phyloP scores from a whole-genome alignment of 1,140 invertebrate species.

The Grapholita molesta region DNA sequence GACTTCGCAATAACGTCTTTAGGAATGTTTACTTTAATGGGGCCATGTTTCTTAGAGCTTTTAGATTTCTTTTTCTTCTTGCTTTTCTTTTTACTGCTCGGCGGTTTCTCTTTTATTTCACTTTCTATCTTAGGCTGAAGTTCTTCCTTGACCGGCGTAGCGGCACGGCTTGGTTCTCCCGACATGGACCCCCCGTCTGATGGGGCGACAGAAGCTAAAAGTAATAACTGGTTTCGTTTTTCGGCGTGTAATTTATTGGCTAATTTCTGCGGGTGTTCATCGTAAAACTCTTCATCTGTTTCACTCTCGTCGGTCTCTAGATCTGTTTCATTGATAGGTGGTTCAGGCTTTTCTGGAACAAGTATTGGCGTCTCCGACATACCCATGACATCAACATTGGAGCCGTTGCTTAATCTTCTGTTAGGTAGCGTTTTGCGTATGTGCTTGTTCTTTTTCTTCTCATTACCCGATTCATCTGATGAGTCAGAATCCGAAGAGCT shows the following conservation, averaged over 20 bases:
- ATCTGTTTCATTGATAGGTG: constrained; percentile 85
- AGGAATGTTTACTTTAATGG: constrained; percentile 75
- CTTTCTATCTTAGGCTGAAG: constrained; percentile 54
- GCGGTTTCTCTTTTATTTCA: constrained; percentile 65
- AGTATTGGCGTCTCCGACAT: constrained; percentile 71
- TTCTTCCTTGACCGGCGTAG: constrained; percentile 75
- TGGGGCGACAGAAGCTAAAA: constrained; percentile 78
- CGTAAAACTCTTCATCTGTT: constrained; percentile 92
- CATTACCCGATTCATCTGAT: constrained; percentile 63
- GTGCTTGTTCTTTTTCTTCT: constrained; percentile 62
- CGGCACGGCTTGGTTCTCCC: constrained; percentile 78
- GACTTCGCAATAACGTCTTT: constrained; percentile 67
- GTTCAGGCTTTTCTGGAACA: constrained; percentile 70
- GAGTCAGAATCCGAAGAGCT: constrained; percentile 81
- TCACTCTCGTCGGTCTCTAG: constrained; percentile 90
- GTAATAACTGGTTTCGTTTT: constrained; percentile 84
- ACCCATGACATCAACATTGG: constrained; percentile 76
- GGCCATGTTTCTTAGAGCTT: constrained; percentile 74
- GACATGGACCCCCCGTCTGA: constrained; percentile 81
- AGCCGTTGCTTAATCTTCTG: constrained; percentile 70
- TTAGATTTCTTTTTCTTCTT: constrained; percentile 80
- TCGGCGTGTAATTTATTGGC: constrained; percentile 85
- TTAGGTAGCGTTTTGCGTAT: constrained; percentile 54
- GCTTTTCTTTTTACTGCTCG: constrained; percentile 71
- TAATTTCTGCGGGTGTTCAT: constrained; percentile 86